Evolutionary conservation across 2,797 vertebrate genomes (phyloP), one percentile per base, ranked within the genome.

Genomic region (Spatula versicolor): DNA sequence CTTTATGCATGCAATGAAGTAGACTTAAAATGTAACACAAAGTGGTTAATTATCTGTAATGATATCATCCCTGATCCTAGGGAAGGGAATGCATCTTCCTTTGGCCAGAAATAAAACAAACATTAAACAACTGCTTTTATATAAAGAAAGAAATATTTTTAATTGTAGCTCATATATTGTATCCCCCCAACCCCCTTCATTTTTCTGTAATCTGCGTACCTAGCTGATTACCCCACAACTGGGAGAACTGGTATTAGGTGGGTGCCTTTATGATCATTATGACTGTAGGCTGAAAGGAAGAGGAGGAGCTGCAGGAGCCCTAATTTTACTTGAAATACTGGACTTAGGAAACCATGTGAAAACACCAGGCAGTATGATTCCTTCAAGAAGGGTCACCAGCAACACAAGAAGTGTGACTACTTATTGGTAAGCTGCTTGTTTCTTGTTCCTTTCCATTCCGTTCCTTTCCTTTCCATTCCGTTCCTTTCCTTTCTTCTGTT

Each of bases 241-340:
- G 93, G 96, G 90, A 92, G 86, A 68, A 92, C 94, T 90, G 93
- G 96, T 95, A 95, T 79, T 77, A 95, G 77, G 86, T 90, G 90
- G 33, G 43, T 93, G 78, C 74, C 88, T 88, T 90, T 60, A 64
- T 50, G 52, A 79, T 90, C 78, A 74, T 63, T 86, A 88, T 74
- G 81, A 92, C 84, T 92, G 56, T 41, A 76, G 88, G 26, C 4
- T 69, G 79, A 83, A 93, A 93, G 91, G 91, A 94, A 83, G 95
- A 94, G 93, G 71, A 94, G 86, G 90, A 95, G 86, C 52, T 86
- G 56, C 64, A 93, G 39, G 60, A 92, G 43, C 73, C 33, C 74
- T 80, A 43, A 94, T 96, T 93, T 96, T 77, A 76, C 48, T 45
- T 81, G 18, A 95, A 94, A 93, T 79, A 84, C 63, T 82, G 63